phyloP scores from a whole-genome alignment of 2,113 vertebrate genomes.

The Elephas maximus region DNA sequence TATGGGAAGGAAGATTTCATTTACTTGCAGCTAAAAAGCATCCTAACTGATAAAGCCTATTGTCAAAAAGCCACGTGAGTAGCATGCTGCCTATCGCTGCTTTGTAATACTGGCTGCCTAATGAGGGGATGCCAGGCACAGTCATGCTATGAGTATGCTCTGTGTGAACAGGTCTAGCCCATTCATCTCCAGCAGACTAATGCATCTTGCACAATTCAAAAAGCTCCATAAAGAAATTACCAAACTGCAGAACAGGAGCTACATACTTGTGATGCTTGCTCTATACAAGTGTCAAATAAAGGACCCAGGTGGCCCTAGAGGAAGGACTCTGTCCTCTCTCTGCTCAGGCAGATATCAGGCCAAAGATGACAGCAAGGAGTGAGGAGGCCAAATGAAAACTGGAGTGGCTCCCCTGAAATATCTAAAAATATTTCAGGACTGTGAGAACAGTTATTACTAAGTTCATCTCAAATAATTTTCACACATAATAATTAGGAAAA shows the following conservation, averaged over 20 bases:
- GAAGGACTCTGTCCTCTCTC: neutral
- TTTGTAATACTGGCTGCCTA: neutral
- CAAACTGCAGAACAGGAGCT: neutral
- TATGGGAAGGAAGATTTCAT: neutral
- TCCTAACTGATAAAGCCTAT: neutral
- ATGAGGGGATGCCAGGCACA: neutral
- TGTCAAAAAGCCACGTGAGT: too few relatives aligned
- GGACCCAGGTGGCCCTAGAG: neutral
- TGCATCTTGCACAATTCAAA: neutral
- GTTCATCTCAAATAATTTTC: neutral
- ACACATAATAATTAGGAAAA: neutral
- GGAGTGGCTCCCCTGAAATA: neutral
- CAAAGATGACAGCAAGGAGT: neutral
- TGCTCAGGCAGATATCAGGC: neutral
- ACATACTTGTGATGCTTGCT: neutral
- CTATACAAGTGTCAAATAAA: neutral
- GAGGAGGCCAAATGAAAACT: too few relatives aligned
- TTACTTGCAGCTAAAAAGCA: neutral
- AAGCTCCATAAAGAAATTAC: neutral
- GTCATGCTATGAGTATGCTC: neutral
- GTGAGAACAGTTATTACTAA: neutral
- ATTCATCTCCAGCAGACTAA: neutral
- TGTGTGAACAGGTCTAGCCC: neutral
- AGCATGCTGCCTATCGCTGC: neutral
- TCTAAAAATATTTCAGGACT: too few relatives aligned